Evolutionary conservation across 2,888 invertebrate species (phyloP).

Genomic region (Metallyticus violacea): DNA sequence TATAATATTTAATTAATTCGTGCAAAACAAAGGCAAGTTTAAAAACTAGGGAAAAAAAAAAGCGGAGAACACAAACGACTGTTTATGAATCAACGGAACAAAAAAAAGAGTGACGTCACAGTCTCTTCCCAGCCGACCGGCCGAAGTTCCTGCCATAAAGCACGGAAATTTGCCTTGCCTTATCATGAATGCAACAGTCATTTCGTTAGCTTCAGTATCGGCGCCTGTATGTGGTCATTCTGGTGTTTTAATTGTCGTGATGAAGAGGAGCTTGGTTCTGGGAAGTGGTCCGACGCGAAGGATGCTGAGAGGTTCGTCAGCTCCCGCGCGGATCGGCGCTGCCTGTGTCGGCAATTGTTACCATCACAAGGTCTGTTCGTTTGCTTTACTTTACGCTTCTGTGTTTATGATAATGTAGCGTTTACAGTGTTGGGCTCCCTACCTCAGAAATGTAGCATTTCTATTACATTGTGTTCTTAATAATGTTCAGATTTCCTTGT

Average conservation of each 20-base stretch:
- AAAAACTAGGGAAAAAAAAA: too few species aligned
- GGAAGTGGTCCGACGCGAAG: background rate
- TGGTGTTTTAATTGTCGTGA: background rate
- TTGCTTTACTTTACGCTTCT: background rate
- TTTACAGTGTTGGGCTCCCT: background rate
- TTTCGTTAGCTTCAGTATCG: background rate
- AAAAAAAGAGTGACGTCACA: too few species aligned
- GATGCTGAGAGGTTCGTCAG: background rate
- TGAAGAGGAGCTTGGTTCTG: background rate
- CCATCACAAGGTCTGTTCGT: background rate
- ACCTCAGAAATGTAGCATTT: too few species aligned
- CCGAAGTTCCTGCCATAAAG: background rate
- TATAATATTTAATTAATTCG: too few species aligned
- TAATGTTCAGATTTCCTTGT: too few species aligned
- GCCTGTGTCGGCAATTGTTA: background rate
- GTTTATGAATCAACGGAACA: too few species aligned
- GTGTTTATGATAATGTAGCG: background rate
- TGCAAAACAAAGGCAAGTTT: too few species aligned
- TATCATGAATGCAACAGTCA: background rate
- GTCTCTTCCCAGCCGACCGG: too few species aligned
- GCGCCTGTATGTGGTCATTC: background rate
- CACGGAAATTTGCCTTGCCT: background rate
- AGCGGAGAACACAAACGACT: too few species aligned
- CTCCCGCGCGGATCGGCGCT: background rate
- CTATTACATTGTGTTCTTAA: too few species aligned